phyloP scores from a whole-genome alignment of 2,888 invertebrate genomes.

The Melipona beecheii region DNA sequence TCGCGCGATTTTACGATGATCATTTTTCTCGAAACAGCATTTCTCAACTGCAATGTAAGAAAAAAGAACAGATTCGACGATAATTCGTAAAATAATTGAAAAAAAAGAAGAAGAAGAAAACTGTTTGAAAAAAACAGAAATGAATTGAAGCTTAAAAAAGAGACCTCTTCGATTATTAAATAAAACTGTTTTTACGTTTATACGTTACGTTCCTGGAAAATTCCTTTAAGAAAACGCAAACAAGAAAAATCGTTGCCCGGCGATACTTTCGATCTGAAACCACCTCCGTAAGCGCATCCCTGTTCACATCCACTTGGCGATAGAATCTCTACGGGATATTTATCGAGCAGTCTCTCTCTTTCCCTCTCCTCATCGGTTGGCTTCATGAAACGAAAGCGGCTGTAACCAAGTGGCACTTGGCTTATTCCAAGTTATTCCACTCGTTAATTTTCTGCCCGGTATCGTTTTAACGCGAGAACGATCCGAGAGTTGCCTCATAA shows the following conservation, averaged over 20 bases:
- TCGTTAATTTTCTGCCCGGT: constrained; percentile 44
- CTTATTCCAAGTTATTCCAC: constrained; percentile 6
- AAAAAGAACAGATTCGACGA: too few species aligned
- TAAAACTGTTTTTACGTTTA: too few species aligned
- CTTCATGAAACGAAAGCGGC: constrained; percentile 15
- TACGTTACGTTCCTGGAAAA: neutral
- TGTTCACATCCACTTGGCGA: neutral
- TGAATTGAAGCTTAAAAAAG: too few species aligned
- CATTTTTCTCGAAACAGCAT: too few species aligned
- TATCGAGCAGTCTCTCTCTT: neutral
- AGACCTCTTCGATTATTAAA: neutral
- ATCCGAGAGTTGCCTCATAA: constrained; percentile 46
- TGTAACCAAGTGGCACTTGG: constrained; percentile 9
- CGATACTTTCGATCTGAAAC: neutral
- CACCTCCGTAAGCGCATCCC: neutral
- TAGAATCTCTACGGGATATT: constrained; percentile 5
- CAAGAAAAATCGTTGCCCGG: neutral
- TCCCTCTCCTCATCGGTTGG: neutral
- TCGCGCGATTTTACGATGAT: too few species aligned
- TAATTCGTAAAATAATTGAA: too few species aligned
- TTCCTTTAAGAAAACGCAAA: too few species aligned
- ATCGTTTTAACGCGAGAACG: constrained; percentile 35
- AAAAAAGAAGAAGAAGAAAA: too few species aligned
- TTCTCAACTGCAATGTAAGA: too few species aligned
- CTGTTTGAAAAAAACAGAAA: too few species aligned